phyloP scores from a whole-genome alignment of 2,113 vertebrate species.

The Upupa epops region DNA sequence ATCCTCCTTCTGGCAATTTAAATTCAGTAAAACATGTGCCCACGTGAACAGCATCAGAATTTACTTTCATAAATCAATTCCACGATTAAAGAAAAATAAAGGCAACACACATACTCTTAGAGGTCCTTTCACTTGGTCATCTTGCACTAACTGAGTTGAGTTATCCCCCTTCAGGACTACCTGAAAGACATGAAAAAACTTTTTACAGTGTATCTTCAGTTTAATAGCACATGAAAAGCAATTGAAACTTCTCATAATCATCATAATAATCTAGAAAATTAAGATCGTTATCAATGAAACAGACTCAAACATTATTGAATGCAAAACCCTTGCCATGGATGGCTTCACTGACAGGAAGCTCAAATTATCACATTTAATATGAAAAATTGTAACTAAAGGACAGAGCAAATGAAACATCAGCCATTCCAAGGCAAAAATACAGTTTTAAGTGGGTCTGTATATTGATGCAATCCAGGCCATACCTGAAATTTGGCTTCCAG shows the following conservation, averaged over 20 bases:
- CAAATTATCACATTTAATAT: neutral
- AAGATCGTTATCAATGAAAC: neutral
- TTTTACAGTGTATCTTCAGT: neutral
- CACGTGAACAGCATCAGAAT: neutral
- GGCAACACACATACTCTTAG: slow-evolving; percentile 84
- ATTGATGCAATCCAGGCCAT: neutral
- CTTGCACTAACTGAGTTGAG: slow-evolving; percentile 94
- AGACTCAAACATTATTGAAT: neutral
- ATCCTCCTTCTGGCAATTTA: neutral
- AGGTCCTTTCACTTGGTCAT: slow-evolving; percentile 97
- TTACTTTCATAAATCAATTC: neutral
- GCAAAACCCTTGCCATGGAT: neutral
- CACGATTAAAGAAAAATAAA: neutral
- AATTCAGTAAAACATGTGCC: neutral
- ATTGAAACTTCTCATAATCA: neutral
- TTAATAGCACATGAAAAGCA: neutral
- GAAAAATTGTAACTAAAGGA: neutral
- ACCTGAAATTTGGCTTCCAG: neutral
- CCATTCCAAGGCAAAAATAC: neutral
- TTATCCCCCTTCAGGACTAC: slow-evolving; percentile 93
- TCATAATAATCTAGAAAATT: neutral
- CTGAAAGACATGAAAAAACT: slow-evolving; percentile 71
- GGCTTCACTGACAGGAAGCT: neutral
- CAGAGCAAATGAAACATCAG: neutral
- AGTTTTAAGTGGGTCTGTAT: neutral